Base-by-base conservation (phyloP, 92 coral and sea anemone species). In the Zoanthus gigantus region DNA sequence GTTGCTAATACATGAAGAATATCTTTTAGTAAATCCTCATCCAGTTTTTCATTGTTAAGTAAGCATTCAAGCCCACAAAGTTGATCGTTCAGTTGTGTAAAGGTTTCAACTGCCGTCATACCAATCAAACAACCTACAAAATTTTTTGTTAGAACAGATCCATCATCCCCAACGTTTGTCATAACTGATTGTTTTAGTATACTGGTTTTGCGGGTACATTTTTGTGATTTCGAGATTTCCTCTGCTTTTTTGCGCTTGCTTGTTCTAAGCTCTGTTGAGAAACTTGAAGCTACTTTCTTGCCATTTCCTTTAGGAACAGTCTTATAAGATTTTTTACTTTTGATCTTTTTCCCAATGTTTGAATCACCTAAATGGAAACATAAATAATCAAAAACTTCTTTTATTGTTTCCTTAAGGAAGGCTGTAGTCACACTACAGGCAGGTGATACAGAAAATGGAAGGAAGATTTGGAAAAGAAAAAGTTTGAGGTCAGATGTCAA, bases 1-100 rank as follows among this genome's bases (percentile, higher is more conserved):
- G 68, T 13, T 78, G 83, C 83, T 16, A 78, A 7, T 34, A 78
- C 50, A 34, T 57, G 72, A 0, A 78, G 52, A 9, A 60, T 45
- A 11, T 17, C 15, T 31, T 18, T 78, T 34, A 78, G 53, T 34
- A 42, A 60, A 6, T 60, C 83, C 31, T 78, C 83, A 14, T 30
- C 29, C 9, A 18, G 12, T 5, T 9, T 16, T 57, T 65, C 45
- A 6, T 7, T 45, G 7, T 63, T 60, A 58, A 78, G 72, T 13
- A 78, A 30, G 34, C 23, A 14, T 29, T 78, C 71, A 17, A 78
- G 57, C 29, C 72, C 7, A 12, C 23, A 11, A 71, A 78, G 34
- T 5, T 15, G 37, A 2, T n/a, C 9, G 3, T 78, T 23, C 54
- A 57, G 18, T 65, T 16, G 68, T 65, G 12, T 58, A 7, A 60